Evolutionary conservation across 2,888 invertebrate genomes (phyloP), one percentile per base, ranked within the genome.

Genomic region (Baronia brevicornis): DNA sequence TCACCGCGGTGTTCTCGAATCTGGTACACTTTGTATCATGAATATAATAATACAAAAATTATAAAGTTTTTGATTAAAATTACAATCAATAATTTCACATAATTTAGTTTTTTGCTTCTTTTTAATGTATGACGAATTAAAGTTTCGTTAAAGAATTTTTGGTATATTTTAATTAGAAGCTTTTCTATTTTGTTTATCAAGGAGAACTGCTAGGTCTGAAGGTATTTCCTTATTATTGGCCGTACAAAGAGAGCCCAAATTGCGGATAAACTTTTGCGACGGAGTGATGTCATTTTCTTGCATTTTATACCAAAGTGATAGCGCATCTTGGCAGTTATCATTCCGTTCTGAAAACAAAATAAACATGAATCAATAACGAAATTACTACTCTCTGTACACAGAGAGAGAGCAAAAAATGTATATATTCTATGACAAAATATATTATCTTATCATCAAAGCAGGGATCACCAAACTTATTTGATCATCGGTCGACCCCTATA

Each of bases 231-330:
- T 67, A 4, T 82, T 71, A 39, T 77, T 77, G 0, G 71, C 52
- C 28, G 63, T 71, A 8, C 77, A 51, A 3, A 84, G 41, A 0
- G 71, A 60, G 21, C 61, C 60, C 1, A 85, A 39, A 15, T 61
- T 68, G 3, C 52, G 46, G 0, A 79, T 41, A 36, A 89, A 73
- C 41, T 77, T 75, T 46, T 72, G 59, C 0, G 78, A 70, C 0
- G 86, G 78, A 1, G 52, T 51, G 6, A 77, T 41, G 37, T 85
- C 72, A 0, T 52, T 49, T 9, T 86, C 85, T 44, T 84, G 77
- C 67, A 87, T 74, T 38, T 64, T 61, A 14, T 59, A 60, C 78
- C 84, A 86, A 3, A 87, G 66, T 0, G 57, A 48, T 2, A 85
- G 12, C 0, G 86, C 87, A 14, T 62, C 64, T 12, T 63, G 47